Evolutionary conservation across 2,888 invertebrate species (phyloP), one percentile per base, ranked within the genome.

Genomic region (Heteromyza rotundicornis): DNA sequence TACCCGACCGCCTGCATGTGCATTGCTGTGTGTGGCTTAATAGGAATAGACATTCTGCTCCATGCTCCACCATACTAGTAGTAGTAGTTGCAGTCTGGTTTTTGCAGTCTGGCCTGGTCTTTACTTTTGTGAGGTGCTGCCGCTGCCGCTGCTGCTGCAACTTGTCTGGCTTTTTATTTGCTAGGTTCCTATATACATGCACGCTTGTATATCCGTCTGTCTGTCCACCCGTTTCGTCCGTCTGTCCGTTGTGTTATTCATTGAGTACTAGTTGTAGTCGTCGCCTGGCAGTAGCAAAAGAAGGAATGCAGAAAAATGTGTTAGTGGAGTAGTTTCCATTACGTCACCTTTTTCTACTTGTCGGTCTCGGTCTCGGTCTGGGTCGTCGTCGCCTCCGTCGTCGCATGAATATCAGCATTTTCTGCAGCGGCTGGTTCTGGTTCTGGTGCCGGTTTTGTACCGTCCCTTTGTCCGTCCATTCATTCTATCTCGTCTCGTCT

Each of bases 301-400:
- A 69, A 76, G 78, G 79, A 80, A 79, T 79, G 79, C 77, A 82
- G 80, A 78, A 81, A 81, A 81, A 81, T 81, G 81, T 81, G 81
- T 81, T 81, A 81, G 81, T 81, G 81, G 81, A 81, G 82, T 81
- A 81, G 81, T 80, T 82, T 79, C 73, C 78, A 81, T 81, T 81
- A 81, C 81, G 81, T 81, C 81, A 81, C 79, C 80, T 79, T 71
- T 68, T 68, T 67, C 40, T 36, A 55, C 40, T 44, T 24, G 22
- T n/a, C 64, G 69, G 66, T 63, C 63, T 63, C 57, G 62, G 60
- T 64, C 64, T 66, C 65, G 69, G 69, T 70, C 71, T 69, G 66
- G 68, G 74, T 74, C n/a, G n/a, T n/a, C n/a, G n/a, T n/a, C n/a
- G n/a, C n/a, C n/a, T n/a, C n/a, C n/a, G n/a, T n/a, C n/a, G n/a